Evolutionary conservation across 2,113 vertebrate species (phyloP), one percentile per base, ranked within the genome.

Genomic region (Zosterops borbonicus): DNA sequence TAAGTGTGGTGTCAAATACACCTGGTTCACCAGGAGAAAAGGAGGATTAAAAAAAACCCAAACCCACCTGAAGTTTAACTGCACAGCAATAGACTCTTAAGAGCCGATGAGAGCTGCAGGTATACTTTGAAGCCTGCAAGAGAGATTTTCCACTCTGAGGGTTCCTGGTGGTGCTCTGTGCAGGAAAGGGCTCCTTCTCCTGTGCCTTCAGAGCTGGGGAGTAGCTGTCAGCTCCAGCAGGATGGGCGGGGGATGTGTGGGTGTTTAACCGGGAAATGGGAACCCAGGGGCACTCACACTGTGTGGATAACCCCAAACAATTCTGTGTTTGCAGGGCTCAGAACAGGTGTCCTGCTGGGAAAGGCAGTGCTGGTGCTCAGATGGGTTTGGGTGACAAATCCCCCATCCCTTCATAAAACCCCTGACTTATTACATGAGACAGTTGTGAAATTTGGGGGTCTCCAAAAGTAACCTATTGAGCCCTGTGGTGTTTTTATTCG

Each of bases 351-450:
- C n/a, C 11, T 27, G 11, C 29, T 67, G 75, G 52, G 27, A 78
- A 24, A 9, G 28, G 60, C 25, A 35, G 37, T n/a, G 50, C 47
- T 50, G 65, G 12, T 29, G 56, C 37, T 68, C 28, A 83, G 37
- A 44, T 16, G 6, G 52, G 22, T 19, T 11, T 46, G 71, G 60
- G 23, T 63, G 83, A 67, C 16, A 63, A 77, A 56, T 41, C 25
- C 41, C 28, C 8, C 12, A 11, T 13, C 31, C 24, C 64, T 53
- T 50, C 8, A 0, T 15, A 47, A 69, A 0, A 7, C 12, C 31
- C 22, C 37, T 3, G 53, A 37, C 23, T 55, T 27, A 27, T 50
- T 31, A 42, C 35, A 33, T 4, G 6, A 35, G 47, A 6, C 1
- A 47, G 16, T 2, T 67, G 42, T n/a, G 52, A 60, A 42, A 60